Evolutionary conservation across 2,888 invertebrate species (phyloP).

Genomic region (Urechis unicinctus): DNA sequence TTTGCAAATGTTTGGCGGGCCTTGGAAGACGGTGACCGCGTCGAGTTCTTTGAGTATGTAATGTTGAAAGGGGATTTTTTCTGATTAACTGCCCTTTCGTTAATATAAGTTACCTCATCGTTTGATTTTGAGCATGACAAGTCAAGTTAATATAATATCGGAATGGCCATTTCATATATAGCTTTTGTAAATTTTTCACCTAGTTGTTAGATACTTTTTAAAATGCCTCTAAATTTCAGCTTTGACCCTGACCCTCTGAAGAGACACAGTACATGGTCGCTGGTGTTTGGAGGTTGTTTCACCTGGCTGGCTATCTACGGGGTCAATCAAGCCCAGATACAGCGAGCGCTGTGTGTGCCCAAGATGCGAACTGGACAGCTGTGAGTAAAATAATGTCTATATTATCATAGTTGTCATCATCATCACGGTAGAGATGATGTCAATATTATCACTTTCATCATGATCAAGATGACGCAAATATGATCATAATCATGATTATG

Average conservation of each 20-base stretch:
- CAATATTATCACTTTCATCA: neutral
- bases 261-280: slow-evolving; percentile 80
- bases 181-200: too few species aligned
- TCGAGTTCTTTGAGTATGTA: slow-evolving; percentile 43
- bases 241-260: slow-evolving; percentile 72
- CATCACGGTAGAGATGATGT: too few species aligned
- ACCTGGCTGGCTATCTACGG: slow-evolving; percentile 89
- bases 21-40: slow-evolving; percentile 32
- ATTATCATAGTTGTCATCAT: neutral
- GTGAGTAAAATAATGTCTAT: slow-evolving; percentile 12
- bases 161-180: too few species aligned
- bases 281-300: slow-evolving; percentile 80
- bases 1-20: slow-evolving; percentile 36
- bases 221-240: too few species aligned
- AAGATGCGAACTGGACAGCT: slow-evolving; percentile 63
- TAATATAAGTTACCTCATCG: too few species aligned
- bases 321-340: slow-evolving; percentile 87
- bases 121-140: too few species aligned
- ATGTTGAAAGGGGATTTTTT: too few species aligned
- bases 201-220: too few species aligned
- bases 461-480: neutral
- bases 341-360: slow-evolving; percentile 81
- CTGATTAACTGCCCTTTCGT: too few species aligned
- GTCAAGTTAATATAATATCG: too few species aligned
- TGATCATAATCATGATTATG: neutral